Evolutionary conservation across 2,797 vertebrate genomes (phyloP).

Genomic region (Gila robusta): DNA sequence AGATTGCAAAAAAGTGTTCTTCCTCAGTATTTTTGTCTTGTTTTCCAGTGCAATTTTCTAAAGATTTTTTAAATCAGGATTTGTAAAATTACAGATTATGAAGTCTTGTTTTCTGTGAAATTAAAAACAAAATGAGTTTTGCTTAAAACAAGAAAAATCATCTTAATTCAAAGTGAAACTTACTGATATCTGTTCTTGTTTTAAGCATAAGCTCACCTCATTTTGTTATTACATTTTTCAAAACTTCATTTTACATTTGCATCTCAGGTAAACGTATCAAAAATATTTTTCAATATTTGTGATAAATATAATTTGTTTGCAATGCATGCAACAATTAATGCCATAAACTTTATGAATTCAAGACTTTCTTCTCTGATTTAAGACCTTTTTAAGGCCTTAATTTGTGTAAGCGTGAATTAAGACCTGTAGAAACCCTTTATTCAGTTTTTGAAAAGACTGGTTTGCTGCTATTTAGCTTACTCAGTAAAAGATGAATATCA

Average conservation of each 20-base stretch:
- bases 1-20: not conserved
- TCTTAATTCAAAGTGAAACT: not conserved
- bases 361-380: not conserved
- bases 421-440: not conserved
- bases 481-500: not conserved
- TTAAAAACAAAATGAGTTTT: not conserved
- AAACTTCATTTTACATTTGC: not conserved
- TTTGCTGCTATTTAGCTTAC: conserved; percentile 3
- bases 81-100: too few species aligned
- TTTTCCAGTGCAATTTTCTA: not conserved
- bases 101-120: not conserved
- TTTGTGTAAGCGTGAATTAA: not conserved
- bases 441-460: not conserved
- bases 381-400: not conserved
- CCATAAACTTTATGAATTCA: not conserved
- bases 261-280: not conserved
- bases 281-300: not conserved
- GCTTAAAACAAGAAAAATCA: not conserved
- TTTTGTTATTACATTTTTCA: not conserved
- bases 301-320: not conserved
- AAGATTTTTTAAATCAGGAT: too few species aligned
- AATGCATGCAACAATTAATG: not conserved
- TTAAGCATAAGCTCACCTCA: not conserved
- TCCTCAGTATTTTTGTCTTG: not conserved
- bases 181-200: not conserved